These are phyloP conservation scores for Jacana jacana DNA, from an alignment of 2,113 vertebrate genomes.

Conservation along the genomic window DNA sequence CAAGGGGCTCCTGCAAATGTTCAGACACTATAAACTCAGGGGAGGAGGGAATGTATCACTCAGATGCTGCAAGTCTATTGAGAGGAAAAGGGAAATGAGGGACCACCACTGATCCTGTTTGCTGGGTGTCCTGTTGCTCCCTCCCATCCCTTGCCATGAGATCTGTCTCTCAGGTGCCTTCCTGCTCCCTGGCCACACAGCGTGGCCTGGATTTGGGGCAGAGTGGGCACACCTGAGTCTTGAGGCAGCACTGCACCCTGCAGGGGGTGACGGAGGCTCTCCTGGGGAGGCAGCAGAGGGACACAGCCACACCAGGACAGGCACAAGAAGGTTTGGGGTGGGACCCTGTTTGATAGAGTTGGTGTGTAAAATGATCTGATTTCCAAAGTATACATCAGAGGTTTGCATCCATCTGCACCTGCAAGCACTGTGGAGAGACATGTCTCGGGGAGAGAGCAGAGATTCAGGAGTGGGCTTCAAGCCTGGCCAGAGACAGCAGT, in stretches of 20 bases:
- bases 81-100: neutral
- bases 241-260: neutral
- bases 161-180: neutral
- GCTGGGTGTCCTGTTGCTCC: neutral
- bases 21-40: neutral
- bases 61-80: neutral
- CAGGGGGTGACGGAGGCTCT: neutral
- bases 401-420: neutral
- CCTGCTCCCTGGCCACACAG: neutral
- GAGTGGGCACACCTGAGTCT: neutral
- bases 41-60: neutral
- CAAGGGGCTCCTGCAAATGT: neutral
- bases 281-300: accelerated
- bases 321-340: neutral
- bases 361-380: neutral
- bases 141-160: neutral
- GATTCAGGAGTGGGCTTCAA: neutral
- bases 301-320: accelerated
- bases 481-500: neutral
- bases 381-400: neutral
- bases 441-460: neutral
- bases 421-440: accelerated
- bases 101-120: neutral
- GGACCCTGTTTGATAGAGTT: neutral
- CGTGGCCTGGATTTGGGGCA: neutral